Base-by-base conservation (phyloP, 2,888 invertebrate species). In the Meiosimyza decipiens region DNA sequence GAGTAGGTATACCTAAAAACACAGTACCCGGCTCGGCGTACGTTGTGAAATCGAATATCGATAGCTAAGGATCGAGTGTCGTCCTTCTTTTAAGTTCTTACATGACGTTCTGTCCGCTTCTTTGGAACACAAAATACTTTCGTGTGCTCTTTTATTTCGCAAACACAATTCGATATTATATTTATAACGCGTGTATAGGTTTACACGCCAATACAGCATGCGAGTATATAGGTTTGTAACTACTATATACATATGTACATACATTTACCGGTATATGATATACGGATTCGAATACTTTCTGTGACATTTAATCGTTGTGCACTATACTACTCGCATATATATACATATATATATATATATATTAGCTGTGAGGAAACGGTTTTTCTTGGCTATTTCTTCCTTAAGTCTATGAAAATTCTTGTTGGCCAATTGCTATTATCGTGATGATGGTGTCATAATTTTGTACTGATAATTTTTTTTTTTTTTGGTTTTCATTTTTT, bases 61-160 rank as follows among this genome's bases (percentile, higher is more conserved):
- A 86, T 86, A 84, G 84, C 84, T 82, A 78, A 82, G 85, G 85
- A 86, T 86, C 85, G 84, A 82, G 83, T 86, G 82, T 76, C 79
- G 79, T 80, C 80, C 81, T 82, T 81, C 82, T 82, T 82, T 79
- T 76, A 77, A 78, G 80, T 80, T 82, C 81, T 81, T 81, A 80
- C 73, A 79, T 81, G 77, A 79, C 79, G 74, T 75, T 72, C 50
- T 57, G 62, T 47, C 51, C 22, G 62, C 22, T 70, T 70, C 70
- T 70, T 54, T 40, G 52, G 63, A 62, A 70, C 62, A 70, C n/a
- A 16, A 47, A 62, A 70, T 70, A 70, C 70, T 70, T 54, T 70
- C 16, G 62, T 62, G 40, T 54, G 70, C 63, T 63, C 52, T 70
- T 63, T 6, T 18, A 40, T 70, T 70, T 70, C 70, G 55, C 63